Base-by-base conservation (phyloP, 2,113 vertebrate species). In the Lampris megalopsis region DNA sequence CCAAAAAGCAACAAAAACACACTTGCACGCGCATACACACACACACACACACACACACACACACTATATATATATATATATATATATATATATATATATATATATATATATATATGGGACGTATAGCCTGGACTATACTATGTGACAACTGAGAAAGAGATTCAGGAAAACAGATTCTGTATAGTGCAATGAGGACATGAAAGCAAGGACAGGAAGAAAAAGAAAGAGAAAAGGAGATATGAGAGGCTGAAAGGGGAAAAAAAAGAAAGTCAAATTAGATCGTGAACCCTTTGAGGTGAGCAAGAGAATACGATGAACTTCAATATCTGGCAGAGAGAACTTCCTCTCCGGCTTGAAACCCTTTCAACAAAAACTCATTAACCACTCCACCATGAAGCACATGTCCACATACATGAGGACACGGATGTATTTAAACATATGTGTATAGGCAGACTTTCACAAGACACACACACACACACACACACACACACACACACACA, bases 151-250 rank as follows among this genome's bases (percentile, higher is more conserved):
- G 68, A 68, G 69, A 75, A 73, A 58, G 41, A 57, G 53, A 73
- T 54, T 80, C 77, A 72, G 79, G 71, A 86, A 85, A 86, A 74
- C 85, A 85, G 88, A 81, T 86, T 81, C 13, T 58, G 42, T 13
- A 68, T 45, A 60, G 64, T 40, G 41, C 58, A n/a, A 47, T 1
- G 57, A 75, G 79, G 86, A 86, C 90, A 83, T 86, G 65, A 86
- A 81, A 86, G 56, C 49, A 77, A 67, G 71, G 52, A 35, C 54
- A 79, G 56, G 52, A 41, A 45, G 13, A 10, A 41, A 8, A 37
- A 42, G 10, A 63, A 38, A 36, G 11, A 63, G 13, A 24, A 5
- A 53, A 36, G 24, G 38, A 63, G n/a, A 57, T 1, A 73, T 45
- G 13, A 3, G 43, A 53, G 45, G 47, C 11, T 45, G 37, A 10